Evolutionary conservation across 2,888 invertebrate species (phyloP), one percentile per base, ranked within the genome.

Genomic region (Torymus auratus): DNA sequence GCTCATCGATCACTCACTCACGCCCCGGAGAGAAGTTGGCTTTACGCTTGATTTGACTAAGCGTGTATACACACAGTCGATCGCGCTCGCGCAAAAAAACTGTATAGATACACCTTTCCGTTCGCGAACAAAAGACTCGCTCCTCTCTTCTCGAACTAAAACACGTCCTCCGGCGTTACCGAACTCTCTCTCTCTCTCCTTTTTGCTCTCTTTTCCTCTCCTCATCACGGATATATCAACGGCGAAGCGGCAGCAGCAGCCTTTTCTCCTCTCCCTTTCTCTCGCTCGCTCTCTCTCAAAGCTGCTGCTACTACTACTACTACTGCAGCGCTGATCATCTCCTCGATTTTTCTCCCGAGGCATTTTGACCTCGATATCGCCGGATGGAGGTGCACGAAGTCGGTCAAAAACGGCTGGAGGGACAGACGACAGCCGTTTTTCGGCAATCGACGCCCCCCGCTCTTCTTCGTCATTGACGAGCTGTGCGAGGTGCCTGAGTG

Each of bases 351-450:
- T 23, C 67, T 67, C 76, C 67, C 80, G 23, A 64, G 69, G 80
- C 80, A 72, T 71, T 80, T 62, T 72, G 80, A 80, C 76, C 76
- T 69, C 76, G 76, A 80, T 76, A 67, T 41, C 52, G 50, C 20
- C 60, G 53, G 20, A 56, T 58, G 76, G 55, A 52, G 58, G 52
- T 28, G 23, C 53, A 12, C 50, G 52, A 62, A 68, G 56, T 73
- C 69, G 68, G 73, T 79, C 72, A 62, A 70, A 62, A 77, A 69
- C 64, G 62, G 70, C 70, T 64, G 58, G 52, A 58, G 69, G 41
- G 41, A 7, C 41, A 41, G 41, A 20, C 28, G 7, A 4, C 41
- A 41, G 41, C 7, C 41, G 41, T 41, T 41, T 41, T 41, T 41
- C 41, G 41, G 41, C 41, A 41, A 41, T 41, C 41, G 41, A 50